Percentiles rank a stretch among this genome's conserved stretches.
Conservation (phyloP, 2,888 invertebrate genomes). For the Microchrysa polita region DNA sequence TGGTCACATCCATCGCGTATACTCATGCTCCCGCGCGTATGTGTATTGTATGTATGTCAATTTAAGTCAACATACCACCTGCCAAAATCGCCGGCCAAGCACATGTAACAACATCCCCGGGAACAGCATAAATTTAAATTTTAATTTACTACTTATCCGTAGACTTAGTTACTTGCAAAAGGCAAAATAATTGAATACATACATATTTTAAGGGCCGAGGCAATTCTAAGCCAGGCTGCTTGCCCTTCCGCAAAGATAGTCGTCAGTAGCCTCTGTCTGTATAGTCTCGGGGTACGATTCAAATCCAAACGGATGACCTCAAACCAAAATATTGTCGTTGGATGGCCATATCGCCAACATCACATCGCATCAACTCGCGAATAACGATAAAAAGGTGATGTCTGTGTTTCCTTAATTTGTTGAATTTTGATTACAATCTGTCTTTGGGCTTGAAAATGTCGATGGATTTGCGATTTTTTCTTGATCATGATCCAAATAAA, state of each 20-base stretch:
- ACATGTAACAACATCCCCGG: slow-evolving; percentile 42
- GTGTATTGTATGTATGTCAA: slow-evolving; percentile 27
- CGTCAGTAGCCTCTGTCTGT: too few species aligned
- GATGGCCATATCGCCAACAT: slow-evolving; percentile 21
- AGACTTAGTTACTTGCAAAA: slow-evolving; percentile 53
- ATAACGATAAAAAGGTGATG: slow-evolving; percentile 54
- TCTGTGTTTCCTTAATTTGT: slow-evolving; percentile 56
- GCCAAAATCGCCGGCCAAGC: slow-evolving; percentile 48
- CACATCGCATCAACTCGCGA: slow-evolving; percentile 23
- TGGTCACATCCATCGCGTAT: slow-evolving; percentile 9
- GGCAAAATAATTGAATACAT: slow-evolving; percentile 55
- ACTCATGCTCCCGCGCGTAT: slow-evolving; percentile 23
- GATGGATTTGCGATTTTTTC: slow-evolving; percentile 31
- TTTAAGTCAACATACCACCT: slow-evolving; percentile 46
- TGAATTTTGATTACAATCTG: slow-evolving; percentile 56
- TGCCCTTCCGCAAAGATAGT: slow-evolving; percentile 44
- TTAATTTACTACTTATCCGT: slow-evolving; percentile 54
- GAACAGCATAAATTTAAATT: slow-evolving; percentile 56
- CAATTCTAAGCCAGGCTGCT: slow-evolving; percentile 42
- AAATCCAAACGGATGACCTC: slow-evolving; percentile 30
- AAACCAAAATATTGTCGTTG: slow-evolving; percentile 13
- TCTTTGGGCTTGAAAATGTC: slow-evolving; percentile 50
- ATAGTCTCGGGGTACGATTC: too few species aligned
- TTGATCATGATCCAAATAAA: too few species aligned
- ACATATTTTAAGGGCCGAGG: slow-evolving; percentile 53